Conservation (phyloP, 2,113 vertebrate species). For the Rhabdomys dilectus region DNA sequence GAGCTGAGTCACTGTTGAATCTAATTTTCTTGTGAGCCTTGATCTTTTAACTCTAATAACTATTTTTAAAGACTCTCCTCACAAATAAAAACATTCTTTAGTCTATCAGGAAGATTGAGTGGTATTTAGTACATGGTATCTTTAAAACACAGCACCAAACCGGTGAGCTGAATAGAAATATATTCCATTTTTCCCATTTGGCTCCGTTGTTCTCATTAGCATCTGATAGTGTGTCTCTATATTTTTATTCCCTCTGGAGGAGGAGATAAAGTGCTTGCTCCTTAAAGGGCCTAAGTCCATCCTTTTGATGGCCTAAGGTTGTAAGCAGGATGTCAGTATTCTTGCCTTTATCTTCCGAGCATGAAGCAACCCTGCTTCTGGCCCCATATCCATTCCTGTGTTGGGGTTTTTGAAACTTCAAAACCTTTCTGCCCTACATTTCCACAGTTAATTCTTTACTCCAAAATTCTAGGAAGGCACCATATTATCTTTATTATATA, state of each 20-base stretch:
- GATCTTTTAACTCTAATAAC: background rate
- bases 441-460: conserved; percentile 69
- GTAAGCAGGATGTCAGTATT: background rate
- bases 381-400: conserved; percentile 19
- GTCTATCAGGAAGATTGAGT: background rate
- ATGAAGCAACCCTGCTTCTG: conserved; percentile 19
- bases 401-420: conserved; percentile 50
- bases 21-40: background rate
- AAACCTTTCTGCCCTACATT: conserved; percentile 57
- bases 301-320: conserved; percentile 60
- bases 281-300: conserved; percentile 80
- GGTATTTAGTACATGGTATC: conserved; percentile 1
- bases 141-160: conserved; percentile 35
- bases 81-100: background rate
- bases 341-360: conserved; percentile 34
- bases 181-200: conserved; percentile 73
- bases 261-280: conserved; percentile 82
- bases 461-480: conserved; percentile 67
- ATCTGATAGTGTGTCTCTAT: conserved; percentile 74
- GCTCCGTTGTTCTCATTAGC: conserved; percentile 77
- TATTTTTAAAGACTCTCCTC: conserved; percentile 36
- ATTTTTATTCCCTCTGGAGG: conserved; percentile 80
- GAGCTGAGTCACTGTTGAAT: background rate
- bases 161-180: conserved; percentile 60
- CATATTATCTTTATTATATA: background rate